A percentile compares a stretch with the other conserved stretches of the same genome.
Conservation (phyloP, 2,797 vertebrate species). For the Sebastes glaucus region DNA sequence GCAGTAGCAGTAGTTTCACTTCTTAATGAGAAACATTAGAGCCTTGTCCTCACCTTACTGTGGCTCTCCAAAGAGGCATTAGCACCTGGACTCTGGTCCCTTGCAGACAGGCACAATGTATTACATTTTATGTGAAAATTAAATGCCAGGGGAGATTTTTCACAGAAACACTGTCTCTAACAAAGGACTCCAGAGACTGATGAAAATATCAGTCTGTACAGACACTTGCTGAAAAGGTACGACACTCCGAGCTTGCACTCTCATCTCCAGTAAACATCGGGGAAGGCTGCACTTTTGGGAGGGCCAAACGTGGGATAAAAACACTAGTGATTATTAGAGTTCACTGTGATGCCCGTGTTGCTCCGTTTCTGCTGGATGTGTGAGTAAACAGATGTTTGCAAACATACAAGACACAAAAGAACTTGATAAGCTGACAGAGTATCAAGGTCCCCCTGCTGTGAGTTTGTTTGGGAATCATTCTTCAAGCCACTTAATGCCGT, state of each 20-base stretch:
- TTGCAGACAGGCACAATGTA: constrained; percentile 55
- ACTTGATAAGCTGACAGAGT: background rate
- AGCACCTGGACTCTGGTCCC: constrained; percentile 49
- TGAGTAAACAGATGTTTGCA: constrained; percentile 21
- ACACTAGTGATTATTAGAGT: constrained; percentile 18
- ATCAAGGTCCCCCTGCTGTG: background rate
- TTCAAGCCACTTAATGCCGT: background rate
- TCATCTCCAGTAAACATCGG: constrained; percentile 63
- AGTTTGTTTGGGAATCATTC: background rate
- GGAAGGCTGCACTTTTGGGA: constrained; percentile 1
- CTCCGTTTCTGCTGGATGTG: constrained; percentile 7
- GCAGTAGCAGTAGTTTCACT: background rate
- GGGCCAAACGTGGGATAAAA: constrained; percentile 4
- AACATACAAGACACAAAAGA: background rate
- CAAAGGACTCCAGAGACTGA: constrained; percentile 65
- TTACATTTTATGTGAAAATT: constrained; percentile 67
- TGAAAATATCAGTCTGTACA: constrained; percentile 57
- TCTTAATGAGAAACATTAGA: constrained; percentile 45
- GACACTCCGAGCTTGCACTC: constrained; percentile 42
- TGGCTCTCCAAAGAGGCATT: constrained; percentile 38
- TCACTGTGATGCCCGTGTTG: constrained; percentile 2
- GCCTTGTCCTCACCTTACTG: constrained; percentile 27
- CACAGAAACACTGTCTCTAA: constrained; percentile 39
- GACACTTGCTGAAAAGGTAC: constrained; percentile 56
- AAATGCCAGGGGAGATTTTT: constrained; percentile 60